Percentiles rank a stretch among this genome's conserved stretches.
These are phyloP conservation scores for Chloropsis cyanopogon DNA, from an alignment of 2,113 vertebrate species.

Conservation along the genomic window DNA sequence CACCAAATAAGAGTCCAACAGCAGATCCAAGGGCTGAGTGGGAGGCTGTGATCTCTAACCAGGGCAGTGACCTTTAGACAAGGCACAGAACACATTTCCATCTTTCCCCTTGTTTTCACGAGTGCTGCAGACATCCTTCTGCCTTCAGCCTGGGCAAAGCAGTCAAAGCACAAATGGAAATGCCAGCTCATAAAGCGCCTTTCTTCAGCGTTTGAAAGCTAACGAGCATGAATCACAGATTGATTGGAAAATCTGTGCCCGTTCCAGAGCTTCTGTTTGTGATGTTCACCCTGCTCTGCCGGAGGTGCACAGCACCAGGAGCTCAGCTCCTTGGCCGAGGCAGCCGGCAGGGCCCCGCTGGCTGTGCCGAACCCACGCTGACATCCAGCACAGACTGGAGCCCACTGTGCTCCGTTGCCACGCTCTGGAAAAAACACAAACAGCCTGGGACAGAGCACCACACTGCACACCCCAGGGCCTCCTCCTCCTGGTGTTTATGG, in stretches of 20 bases:
- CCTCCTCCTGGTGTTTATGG: neutral
- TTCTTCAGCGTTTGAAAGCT: constrained; percentile 39
- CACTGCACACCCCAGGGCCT: neutral
- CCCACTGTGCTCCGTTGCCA: neutral
- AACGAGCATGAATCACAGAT: constrained; percentile 38
- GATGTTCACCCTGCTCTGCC: neutral
- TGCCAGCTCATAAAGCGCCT: constrained; percentile 43
- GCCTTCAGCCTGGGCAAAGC: neutral
- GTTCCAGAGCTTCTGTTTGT: neutral
- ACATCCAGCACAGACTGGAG: neutral
- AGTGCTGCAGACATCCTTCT: neutral
- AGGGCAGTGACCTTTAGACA: constrained; percentile 30
- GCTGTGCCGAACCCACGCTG: fast-evolving
- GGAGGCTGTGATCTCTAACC: neutral
- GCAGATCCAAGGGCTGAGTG: neutral
- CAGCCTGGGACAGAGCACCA: neutral
- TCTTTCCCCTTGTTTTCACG: neutral
- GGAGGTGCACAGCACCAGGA: neutral
- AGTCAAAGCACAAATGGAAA: constrained; percentile 33
- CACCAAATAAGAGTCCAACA: neutral
- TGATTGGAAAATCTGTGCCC: neutral
- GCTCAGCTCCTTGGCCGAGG: neutral
- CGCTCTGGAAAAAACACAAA: neutral
- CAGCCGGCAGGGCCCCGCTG: neutral
- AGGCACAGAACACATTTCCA: neutral